These are phyloP conservation scores for Heliconius eleuchia DNA, from an alignment of 1,140 invertebrate species.

Conservation along the genomic window DNA sequence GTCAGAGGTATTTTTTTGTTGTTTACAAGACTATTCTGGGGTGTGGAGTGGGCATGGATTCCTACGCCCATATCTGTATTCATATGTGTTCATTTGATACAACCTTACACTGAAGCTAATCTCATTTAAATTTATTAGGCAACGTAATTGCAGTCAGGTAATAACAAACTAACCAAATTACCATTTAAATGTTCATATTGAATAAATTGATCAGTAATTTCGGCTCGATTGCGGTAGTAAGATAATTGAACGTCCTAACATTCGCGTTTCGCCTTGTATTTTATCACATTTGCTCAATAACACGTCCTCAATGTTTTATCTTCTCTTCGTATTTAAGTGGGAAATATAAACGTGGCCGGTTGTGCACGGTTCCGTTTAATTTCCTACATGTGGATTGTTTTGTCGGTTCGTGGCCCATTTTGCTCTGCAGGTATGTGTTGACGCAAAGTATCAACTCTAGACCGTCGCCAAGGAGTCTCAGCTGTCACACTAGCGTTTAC, in stretches of 20 bases:
- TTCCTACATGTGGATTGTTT: constrained; percentile 54
- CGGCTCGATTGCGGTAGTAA: constrained; percentile 23
- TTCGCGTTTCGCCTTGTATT: not conserved
- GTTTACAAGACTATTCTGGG: too few species aligned
- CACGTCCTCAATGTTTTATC: constrained; percentile 9
- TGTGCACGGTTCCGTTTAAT: constrained; percentile 47
- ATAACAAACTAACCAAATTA: constrained; percentile 27
- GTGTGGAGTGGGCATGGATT: too few species aligned
- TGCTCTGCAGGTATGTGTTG: constrained; percentile 47
- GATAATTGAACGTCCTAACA: constrained; percentile 23
- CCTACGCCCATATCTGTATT: too few species aligned
- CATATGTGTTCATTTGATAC: constrained; percentile 11
- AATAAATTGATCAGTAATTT: constrained; percentile 27
- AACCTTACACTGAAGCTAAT: constrained; percentile 29
- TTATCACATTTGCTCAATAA: constrained; percentile 11
- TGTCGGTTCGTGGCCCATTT: constrained; percentile 62
- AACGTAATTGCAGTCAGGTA: constrained; percentile 30
- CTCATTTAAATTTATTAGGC: constrained; percentile 33
- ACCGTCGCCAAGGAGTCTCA: constrained; percentile 47
- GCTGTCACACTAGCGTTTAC: constrained; percentile 30
- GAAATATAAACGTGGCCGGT: not conserved
- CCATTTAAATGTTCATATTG: constrained; percentile 26
- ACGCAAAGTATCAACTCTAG: constrained; percentile 16
- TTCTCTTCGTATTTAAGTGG: not conserved
- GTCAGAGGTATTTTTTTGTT: too few species aligned